These are phyloP conservation scores for Ptychodera flava DNA, from an alignment of 35 echinoderm and acorn worm species.

Conservation along the genomic window DNA sequence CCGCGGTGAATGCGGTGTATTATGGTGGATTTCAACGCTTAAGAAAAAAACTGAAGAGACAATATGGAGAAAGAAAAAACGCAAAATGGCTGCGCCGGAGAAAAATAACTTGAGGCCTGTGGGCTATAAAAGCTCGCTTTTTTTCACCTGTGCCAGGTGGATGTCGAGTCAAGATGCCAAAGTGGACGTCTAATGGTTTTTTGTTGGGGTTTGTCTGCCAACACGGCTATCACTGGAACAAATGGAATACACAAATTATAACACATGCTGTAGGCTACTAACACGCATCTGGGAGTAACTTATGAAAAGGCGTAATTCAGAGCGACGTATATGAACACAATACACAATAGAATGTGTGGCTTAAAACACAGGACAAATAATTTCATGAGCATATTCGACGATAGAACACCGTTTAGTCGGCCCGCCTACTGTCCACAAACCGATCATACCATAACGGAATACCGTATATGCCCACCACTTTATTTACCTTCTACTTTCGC, in stretches of 20 bases:
- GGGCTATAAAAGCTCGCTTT: not conserved
- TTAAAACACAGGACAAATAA: not conserved
- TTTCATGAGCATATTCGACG: too few relatives aligned
- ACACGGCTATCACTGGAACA: not conserved
- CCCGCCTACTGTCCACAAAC: too few relatives aligned
- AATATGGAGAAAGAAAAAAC: not conserved
- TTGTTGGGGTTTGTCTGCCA: not conserved
- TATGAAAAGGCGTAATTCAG: not conserved
- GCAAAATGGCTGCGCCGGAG: not conserved
- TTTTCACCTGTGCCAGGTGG: not conserved
- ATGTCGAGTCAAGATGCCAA: not conserved
- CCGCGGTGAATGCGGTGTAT: not conserved
- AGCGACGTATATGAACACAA: not conserved
- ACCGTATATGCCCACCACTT: too few relatives aligned
- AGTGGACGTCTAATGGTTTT: not conserved
- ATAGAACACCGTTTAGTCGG: too few relatives aligned
- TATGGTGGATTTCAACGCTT: not conserved
- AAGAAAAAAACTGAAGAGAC: not conserved
- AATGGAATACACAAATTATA: not conserved
- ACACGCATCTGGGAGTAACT: not conserved
- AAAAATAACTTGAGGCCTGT: not conserved
- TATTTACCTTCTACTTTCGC: too few relatives aligned
- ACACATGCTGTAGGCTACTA: not conserved
- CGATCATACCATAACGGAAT: too few relatives aligned
- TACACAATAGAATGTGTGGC: not conserved